Percentiles rank a stretch among this genome's conserved stretches.
Evolutionary conservation across 2,797 vertebrate genomes (phyloP).

Genomic region (Botia almorhae): DNA sequence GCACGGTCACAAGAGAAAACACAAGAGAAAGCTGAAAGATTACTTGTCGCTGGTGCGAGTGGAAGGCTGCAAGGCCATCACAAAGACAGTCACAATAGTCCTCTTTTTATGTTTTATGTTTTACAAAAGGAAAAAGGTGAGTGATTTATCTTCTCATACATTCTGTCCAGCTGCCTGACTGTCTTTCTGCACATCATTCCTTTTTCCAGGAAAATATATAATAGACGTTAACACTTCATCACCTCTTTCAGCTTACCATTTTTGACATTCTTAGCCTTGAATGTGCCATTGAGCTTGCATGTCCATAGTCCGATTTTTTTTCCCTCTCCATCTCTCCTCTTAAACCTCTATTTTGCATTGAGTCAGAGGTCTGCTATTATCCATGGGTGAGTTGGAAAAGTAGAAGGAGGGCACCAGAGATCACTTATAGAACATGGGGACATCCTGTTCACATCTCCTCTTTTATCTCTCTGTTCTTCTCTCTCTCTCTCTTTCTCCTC

Average conservation of each 20-base stretch:
- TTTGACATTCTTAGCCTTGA: not conserved
- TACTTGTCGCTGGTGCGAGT: not conserved
- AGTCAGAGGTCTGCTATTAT: conserved; percentile 61
- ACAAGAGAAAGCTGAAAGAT: not conserved
- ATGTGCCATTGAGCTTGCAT: conserved; percentile 44
- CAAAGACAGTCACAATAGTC: not conserved
- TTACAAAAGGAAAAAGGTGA: not conserved
- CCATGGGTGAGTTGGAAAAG: conserved; percentile 50
- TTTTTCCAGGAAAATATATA: conserved; percentile 5
- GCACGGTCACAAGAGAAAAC: not conserved
- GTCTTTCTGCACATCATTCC: not conserved
- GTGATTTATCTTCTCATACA: not conserved
- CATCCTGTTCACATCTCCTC: conserved; percentile 50
- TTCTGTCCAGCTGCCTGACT: not conserved
- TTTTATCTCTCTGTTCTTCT: conserved; percentile 25
- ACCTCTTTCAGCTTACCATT: conserved; percentile 18
- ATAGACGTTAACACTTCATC: conserved; percentile 25
- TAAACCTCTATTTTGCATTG: conserved; percentile 44
- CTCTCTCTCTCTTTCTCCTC: conserved; percentile 18
- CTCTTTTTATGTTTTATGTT: not conserved
- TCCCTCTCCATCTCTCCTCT: conserved; percentile 17
- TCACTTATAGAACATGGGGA: conserved; percentile 56
- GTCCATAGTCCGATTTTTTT: conserved; percentile 19
- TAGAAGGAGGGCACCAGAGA: conserved; percentile 44
- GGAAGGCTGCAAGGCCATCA: not conserved